Evolutionary conservation across 2,113 vertebrate genomes (phyloP).

Genomic region (Tautogolabrus adspersus): DNA sequence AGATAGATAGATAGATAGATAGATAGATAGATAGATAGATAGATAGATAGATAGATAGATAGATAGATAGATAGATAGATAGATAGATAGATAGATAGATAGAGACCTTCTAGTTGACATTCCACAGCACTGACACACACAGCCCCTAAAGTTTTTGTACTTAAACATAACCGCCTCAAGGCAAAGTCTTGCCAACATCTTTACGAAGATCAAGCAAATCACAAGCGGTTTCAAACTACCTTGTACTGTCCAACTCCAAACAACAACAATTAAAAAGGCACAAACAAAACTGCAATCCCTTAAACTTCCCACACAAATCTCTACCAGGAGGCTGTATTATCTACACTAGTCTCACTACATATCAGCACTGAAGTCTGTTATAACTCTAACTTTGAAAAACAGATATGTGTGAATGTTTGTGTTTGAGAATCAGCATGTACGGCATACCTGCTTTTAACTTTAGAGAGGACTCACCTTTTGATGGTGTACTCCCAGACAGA

Average conservation of each 20-base stretch:
- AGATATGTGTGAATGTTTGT: neutral
- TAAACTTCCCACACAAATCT: conserved; percentile 2
- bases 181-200: neutral
- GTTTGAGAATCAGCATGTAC: neutral
- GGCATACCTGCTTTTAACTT: conserved; percentile 44
- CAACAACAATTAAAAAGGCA: neutral
- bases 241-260: neutral
- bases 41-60: too few relatives aligned
- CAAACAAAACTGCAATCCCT: neutral
- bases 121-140: too few relatives aligned
- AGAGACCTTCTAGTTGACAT: too few relatives aligned
- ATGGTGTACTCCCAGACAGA: conserved; percentile 45
- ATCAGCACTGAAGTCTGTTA: neutral
- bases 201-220: neutral
- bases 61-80: too few relatives aligned
- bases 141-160: too few relatives aligned
- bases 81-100: too few relatives aligned
- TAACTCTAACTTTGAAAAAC: conserved; percentile 19
- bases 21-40: too few relatives aligned
- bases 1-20: too few relatives aligned
- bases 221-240: neutral
- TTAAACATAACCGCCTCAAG: neutral
- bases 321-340: conserved; percentile 1
- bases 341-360: conserved; percentile 8
- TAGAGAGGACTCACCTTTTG: conserved; percentile 72